These are phyloP conservation scores for Cephus nigrinus DNA, from an alignment of 2,888 invertebrate genomes.

Conservation along the genomic window DNA sequence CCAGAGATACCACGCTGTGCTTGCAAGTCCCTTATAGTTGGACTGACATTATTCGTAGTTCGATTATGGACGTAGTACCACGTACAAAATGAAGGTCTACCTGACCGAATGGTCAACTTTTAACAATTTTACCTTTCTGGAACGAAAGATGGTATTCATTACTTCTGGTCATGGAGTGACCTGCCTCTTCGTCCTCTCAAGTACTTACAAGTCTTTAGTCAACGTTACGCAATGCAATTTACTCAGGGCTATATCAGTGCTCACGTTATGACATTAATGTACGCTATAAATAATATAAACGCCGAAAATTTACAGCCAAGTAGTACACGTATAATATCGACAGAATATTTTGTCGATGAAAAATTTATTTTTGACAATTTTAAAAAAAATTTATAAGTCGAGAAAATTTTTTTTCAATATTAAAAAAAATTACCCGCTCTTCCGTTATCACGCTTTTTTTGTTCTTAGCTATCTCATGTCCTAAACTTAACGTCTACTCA, in stretches of 20 bases:
- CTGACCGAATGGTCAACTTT: neutral
- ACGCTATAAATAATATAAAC: neutral
- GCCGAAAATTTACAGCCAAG: neutral
- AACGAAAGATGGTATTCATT: neutral
- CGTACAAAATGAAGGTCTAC: neutral
- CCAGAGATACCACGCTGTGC: conserved; percentile 62
- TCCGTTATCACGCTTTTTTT: neutral
- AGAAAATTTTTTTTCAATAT: neutral
- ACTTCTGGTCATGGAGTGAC: neutral
- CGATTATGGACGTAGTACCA: conserved; percentile 21
- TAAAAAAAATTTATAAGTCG: too few relatives aligned
- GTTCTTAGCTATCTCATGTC: neutral
- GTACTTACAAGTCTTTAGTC: neutral
- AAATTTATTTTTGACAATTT: too few relatives aligned
- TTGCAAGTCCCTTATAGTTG: conserved; percentile 45
- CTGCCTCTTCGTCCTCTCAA: neutral
- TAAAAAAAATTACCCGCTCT: neutral
- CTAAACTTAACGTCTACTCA: neutral
- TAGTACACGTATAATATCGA: neutral
- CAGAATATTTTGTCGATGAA: neutral
- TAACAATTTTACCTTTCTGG: neutral
- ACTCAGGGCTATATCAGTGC: neutral
- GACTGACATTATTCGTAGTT: conserved; percentile 27
- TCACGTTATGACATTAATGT: too few relatives aligned
- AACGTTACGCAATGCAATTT: neutral